A percentile compares a stretch with the other conserved stretches of the same genome.
Conservation (phyloP, 2,797 vertebrate genomes). For the Antennarius maculatus region DNA sequence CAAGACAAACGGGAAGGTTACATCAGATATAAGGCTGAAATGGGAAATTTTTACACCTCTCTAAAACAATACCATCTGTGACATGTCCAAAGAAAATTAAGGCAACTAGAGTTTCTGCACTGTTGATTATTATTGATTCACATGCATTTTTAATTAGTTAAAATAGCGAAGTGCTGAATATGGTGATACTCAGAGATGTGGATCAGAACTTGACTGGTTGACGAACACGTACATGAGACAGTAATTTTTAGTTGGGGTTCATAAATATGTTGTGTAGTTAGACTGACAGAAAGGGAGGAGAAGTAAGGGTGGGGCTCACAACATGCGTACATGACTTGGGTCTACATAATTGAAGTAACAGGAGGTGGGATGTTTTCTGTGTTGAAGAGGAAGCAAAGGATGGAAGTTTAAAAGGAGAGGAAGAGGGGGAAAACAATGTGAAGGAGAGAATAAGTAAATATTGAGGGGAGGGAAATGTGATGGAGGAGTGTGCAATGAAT, state of each 20-base stretch:
- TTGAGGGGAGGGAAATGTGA: conserved; percentile 7
- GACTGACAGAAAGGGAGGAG: conserved; percentile 55
- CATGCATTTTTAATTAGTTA: background rate
- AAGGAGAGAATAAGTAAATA: conserved; percentile 1
- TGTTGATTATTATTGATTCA: background rate
- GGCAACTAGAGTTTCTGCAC: background rate
- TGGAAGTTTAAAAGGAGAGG: conserved; percentile 55
- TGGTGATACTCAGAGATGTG: too few species aligned
- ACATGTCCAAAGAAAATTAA: conserved; percentile 14
- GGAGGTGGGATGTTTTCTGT: conserved; percentile 67
- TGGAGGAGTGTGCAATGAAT: conserved; percentile 12
- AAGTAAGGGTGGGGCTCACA: conserved; percentile 51
- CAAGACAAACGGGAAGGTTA: conserved; percentile 29
- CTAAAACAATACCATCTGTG: conserved; percentile 8
- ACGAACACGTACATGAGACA: background rate
- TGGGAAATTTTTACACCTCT: conserved; percentile 18
- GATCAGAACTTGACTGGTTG: background rate
- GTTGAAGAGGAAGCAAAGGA: conserved; percentile 59
- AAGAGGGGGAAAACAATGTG: conserved; percentile 42
- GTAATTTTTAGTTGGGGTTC: conserved; percentile 9
- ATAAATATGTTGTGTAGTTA: conserved; percentile 53
- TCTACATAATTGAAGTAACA: conserved; percentile 68
- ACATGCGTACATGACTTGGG: conserved; percentile 40
- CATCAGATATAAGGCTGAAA: conserved; percentile 29
- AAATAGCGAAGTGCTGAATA: too few species aligned